phyloP scores from a whole-genome alignment of 2,888 invertebrate species.

The Cacoxenus indagator region DNA sequence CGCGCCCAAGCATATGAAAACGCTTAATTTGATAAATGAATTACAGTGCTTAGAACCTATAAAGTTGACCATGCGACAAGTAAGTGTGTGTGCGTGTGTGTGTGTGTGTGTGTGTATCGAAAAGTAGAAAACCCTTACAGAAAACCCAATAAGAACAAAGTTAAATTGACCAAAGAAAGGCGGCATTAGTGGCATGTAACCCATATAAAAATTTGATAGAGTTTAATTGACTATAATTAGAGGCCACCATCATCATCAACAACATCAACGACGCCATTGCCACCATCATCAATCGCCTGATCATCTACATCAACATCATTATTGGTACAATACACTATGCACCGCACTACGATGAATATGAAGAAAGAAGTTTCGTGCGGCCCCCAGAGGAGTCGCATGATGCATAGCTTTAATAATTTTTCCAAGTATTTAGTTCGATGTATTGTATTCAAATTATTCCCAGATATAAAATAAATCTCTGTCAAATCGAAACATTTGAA shows the following conservation, averaged over 20 bases:
- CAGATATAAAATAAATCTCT: background rate
- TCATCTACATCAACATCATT: background rate
- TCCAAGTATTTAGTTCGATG: background rate
- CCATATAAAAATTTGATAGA: constrained; percentile 50
- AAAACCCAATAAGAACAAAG: constrained; percentile 34
- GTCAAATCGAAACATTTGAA: background rate
- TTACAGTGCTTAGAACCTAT: background rate
- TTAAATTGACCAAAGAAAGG: constrained; percentile 19
- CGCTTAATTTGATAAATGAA: background rate
- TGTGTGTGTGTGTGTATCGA: constrained; percentile 27
- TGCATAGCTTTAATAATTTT: background rate
- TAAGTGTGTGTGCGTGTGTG: constrained; percentile 23
- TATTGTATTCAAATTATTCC: background rate
- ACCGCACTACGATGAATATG: background rate
- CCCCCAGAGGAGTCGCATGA: background rate
- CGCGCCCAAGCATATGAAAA: background rate
- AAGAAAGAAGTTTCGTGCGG: background rate
- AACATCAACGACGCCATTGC: background rate
- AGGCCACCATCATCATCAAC: constrained; percentile 19
- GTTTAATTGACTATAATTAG: constrained; percentile 61
- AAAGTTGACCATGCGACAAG: constrained; percentile 15
- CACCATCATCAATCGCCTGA: background rate
- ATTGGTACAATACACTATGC: background rate
- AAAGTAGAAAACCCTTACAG: constrained; percentile 23
- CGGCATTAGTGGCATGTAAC: constrained; percentile 31